These are phyloP conservation scores for Rallus limicola DNA, from an alignment of 2,113 vertebrate species.

Conservation along the genomic window DNA sequence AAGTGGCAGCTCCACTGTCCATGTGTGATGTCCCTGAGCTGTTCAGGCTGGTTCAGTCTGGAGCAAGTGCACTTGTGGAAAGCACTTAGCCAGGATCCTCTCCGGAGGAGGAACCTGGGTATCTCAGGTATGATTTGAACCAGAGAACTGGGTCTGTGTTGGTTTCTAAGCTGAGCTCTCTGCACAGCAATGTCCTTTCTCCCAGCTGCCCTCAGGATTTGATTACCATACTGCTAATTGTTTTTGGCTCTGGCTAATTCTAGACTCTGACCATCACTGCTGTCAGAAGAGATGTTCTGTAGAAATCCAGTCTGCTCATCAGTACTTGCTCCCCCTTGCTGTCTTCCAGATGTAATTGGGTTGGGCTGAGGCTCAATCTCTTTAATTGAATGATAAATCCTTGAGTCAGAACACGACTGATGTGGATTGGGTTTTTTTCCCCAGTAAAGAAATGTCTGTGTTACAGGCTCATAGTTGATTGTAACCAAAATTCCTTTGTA, in stretches of 20 bases:
- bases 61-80: neutral
- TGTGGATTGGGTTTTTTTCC: neutral
- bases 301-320: neutral
- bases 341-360: neutral
- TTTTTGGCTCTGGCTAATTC: neutral
- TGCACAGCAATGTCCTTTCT: neutral
- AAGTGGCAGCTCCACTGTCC: neutral
- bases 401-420: neutral
- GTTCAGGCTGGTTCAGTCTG: neutral
- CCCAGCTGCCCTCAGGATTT: neutral
- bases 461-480: neutral
- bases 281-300: neutral
- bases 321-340: neutral
- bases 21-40: neutral
- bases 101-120: neutral
- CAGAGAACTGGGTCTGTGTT: neutral
- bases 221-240: neutral
- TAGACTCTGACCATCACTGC: neutral
- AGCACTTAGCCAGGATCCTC: neutral
- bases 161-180: neutral
- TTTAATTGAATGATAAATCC: neutral
- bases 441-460: neutral
- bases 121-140: fast-evolving
- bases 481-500: neutral
- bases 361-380: neutral